These are phyloP conservation scores for Boulengeromyrus knoepffleri DNA, from an alignment of 2,113 vertebrate species.

Conservation along the genomic window DNA sequence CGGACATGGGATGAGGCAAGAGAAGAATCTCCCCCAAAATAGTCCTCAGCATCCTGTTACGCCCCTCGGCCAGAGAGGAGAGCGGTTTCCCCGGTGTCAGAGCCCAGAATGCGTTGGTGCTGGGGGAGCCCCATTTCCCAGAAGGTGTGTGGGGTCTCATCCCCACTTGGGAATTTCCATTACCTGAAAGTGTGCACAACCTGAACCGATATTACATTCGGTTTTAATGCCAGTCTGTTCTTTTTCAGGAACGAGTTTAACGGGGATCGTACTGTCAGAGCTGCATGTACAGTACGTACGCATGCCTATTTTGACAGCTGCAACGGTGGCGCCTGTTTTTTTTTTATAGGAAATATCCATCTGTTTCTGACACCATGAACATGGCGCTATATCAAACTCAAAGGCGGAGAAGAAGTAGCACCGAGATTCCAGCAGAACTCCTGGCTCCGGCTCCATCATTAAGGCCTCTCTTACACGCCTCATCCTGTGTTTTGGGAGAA, in stretches of 20 bases:
- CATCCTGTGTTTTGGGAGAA: not conserved
- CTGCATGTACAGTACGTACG: too few relatives aligned
- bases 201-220: not conserved
- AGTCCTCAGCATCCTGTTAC: not conserved
- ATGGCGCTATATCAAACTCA: not conserved
- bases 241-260: not conserved
- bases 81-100: not conserved
- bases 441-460: not conserved
- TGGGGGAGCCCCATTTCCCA: not conserved
- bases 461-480: not conserved
- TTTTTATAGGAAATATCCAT: not conserved
- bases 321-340: not conserved
- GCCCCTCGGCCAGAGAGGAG: not conserved
- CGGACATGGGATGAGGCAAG: not conserved
- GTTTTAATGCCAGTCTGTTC: not conserved
- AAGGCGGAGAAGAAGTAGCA: not conserved
- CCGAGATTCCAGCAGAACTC: not conserved
- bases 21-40: not conserved
- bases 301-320: not conserved
- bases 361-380: not conserved
- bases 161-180: not conserved
- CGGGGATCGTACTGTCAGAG: not conserved
- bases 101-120: not conserved
- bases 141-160: not conserved
- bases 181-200: not conserved